These are phyloP conservation scores for Iselma pallidipennis DNA, from an alignment of 2,888 invertebrate genomes.

Conservation along the genomic window DNA sequence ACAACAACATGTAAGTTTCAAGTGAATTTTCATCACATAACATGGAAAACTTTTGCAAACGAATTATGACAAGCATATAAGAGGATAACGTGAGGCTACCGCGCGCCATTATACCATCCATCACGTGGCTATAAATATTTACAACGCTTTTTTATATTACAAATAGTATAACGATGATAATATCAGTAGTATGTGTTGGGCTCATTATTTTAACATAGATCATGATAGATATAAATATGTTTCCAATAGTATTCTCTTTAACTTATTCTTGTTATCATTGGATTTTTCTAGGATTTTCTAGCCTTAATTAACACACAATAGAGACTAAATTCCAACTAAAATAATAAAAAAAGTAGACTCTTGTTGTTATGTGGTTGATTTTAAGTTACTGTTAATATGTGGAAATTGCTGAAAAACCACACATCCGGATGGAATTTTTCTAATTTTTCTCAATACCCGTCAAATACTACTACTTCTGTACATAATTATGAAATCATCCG, in stretches of 20 bases:
- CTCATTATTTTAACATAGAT: background rate
- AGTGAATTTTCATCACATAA: background rate
- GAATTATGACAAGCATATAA: background rate
- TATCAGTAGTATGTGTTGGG: background rate
- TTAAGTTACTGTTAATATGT: too few species aligned
- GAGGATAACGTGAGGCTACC: background rate
- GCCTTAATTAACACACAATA: background rate
- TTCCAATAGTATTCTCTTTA: too few species aligned
- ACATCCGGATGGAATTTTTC: too few species aligned
- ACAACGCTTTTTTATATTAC: background rate
- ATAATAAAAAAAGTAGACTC: background rate
- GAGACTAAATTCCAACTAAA: background rate
- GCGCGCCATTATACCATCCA: background rate
- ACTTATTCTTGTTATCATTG: background rate
- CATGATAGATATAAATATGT: background rate
- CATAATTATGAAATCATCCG: background rate
- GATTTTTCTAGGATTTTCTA: background rate
- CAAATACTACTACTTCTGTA: too few species aligned
- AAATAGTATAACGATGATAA: background rate
- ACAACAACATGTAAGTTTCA: background rate
- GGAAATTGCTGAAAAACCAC: too few species aligned
- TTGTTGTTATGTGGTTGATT: background rate
- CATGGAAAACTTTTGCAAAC: background rate
- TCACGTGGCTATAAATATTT: background rate
- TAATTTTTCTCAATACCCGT: too few species aligned